Evolutionary conservation across 2,888 invertebrate genomes (phyloP).

Genomic region (Cephus nigrinus): DNA sequence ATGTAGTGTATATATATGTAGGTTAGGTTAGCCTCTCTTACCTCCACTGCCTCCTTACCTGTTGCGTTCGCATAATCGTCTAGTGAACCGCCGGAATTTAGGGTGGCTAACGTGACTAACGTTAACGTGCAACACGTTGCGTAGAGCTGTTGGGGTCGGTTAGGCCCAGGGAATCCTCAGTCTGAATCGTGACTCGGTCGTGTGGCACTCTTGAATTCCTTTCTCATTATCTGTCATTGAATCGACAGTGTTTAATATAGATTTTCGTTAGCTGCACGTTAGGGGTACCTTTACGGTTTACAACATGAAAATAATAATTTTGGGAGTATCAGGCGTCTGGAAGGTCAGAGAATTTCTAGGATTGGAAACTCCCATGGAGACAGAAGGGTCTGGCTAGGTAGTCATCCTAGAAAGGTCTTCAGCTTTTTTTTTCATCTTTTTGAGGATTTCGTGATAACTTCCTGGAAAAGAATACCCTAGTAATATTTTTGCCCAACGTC

Average conservation of each 20-base stretch:
- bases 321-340: not conserved
- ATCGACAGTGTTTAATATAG: not conserved
- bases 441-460: not conserved
- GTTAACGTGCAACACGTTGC: conserved; percentile 13
- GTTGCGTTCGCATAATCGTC: conserved; percentile 29
- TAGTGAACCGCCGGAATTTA: not conserved
- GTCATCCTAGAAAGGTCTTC: not conserved
- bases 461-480: not conserved
- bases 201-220: not conserved
- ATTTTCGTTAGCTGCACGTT: not conserved
- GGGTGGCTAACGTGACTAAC: not conserved
- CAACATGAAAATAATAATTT: not conserved
- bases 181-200: conserved; percentile 1
- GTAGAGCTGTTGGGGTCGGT: conserved; percentile 29
- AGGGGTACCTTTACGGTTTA: not conserved
- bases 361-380: not conserved
- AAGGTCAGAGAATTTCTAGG: not conserved
- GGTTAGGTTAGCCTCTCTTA: conserved; percentile 4
- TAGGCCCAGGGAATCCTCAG: not conserved
- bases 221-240: not conserved
- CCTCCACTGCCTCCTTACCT: conserved; percentile 27
- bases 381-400: not conserved
- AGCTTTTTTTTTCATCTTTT: not conserved
- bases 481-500: not conserved
- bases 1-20: not conserved